phyloP scores from a whole-genome alignment of 2,888 invertebrate species.

The Anoplius nigerrimus region DNA sequence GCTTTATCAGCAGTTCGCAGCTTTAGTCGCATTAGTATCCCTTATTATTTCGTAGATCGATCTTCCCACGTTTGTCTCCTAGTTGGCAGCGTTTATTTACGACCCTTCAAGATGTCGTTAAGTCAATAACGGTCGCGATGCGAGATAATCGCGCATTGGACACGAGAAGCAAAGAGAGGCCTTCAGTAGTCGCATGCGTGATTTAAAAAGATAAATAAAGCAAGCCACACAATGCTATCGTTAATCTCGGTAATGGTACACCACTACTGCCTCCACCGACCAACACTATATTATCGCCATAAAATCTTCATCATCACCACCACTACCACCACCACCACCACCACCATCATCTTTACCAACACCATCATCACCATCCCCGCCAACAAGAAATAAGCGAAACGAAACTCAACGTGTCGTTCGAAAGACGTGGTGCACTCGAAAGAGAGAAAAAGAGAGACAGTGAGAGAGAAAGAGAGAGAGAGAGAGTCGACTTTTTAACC shows the following conservation, averaged over 20 bases:
- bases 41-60: too few relatives aligned
- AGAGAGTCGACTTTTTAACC: too few relatives aligned
- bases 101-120: too few relatives aligned
- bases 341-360: conserved; percentile 27
- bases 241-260: conserved; percentile 48
- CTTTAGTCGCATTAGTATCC: too few relatives aligned
- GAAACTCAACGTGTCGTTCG: conserved; percentile 32
- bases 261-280: conserved; percentile 44
- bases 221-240: conserved; percentile 23
- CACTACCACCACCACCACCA: conserved; percentile 22
- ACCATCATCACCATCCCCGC: conserved; percentile 17
- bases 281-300: conserved; percentile 7
- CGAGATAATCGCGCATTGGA: conserved; percentile 43
- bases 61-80: too few relatives aligned
- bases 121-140: conserved; percentile 1
- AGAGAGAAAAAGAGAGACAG: too few relatives aligned
- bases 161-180: conserved; percentile 44
- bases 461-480: too few relatives aligned
- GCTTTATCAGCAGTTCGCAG: too few relatives aligned
- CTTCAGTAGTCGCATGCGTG: conserved; percentile 55
- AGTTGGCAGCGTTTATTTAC: too few relatives aligned
- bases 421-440: conserved; percentile 40
- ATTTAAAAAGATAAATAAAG: conserved; percentile 35
- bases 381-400: conserved; percentile 18
- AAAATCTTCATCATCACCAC: conserved; percentile 19